These are phyloP conservation scores for Rhabdomys pumilio DNA, from an alignment of 2,797 vertebrate genomes.

Conservation along the genomic window DNA sequence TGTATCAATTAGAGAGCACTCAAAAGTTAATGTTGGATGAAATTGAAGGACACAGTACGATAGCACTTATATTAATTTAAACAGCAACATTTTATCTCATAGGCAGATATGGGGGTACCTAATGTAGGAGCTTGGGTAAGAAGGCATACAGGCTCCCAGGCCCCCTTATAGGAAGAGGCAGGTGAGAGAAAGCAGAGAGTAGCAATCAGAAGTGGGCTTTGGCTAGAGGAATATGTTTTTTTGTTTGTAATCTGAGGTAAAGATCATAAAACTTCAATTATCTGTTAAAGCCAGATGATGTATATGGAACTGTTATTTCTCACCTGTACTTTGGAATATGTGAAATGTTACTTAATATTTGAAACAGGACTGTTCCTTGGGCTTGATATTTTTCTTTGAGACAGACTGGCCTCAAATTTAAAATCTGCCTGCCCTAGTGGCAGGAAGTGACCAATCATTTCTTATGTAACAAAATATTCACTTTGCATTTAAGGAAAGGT, in stretches of 20 bases:
- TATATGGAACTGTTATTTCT: neutral
- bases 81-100: conserved; percentile 6
- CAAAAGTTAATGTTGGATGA: conserved; percentile 49
- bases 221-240: neutral
- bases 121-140: neutral
- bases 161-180: neutral
- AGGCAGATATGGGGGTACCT: neutral
- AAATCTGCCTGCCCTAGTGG: neutral
- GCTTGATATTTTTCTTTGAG: neutral
- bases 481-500: neutral
- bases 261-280: neutral
- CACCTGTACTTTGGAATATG: neutral
- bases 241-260: conserved; percentile 35
- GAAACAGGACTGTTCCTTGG: neutral
- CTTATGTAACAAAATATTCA: neutral
- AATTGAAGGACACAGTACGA: conserved; percentile 20
- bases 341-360: conserved; percentile 24
- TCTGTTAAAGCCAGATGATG: conserved; percentile 2
- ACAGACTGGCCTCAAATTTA: neutral
- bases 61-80: conserved; percentile 50
- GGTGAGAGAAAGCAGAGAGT: neutral
- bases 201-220: neutral
- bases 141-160: neutral
- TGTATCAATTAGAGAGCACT: conserved; percentile 43
- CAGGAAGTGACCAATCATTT: neutral